phyloP scores from a whole-genome alignment of 2,888 invertebrate species.

The Aplocera efformata region DNA sequence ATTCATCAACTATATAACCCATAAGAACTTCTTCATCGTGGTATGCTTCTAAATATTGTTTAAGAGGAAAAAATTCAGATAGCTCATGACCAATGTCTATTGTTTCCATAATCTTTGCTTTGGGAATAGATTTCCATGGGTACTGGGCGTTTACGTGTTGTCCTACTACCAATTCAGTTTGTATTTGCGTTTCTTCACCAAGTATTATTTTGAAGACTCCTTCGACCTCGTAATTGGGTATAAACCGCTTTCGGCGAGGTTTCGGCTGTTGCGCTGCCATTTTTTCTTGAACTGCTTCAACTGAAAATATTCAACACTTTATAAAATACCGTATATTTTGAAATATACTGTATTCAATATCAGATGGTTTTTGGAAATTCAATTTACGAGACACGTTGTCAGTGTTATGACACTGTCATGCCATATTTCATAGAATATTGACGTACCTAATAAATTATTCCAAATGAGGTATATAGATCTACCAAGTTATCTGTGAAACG shows the following conservation, averaged over 20 bases:
- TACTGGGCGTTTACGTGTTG: slow-evolving; percentile 85
- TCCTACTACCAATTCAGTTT: slow-evolving; percentile 83
- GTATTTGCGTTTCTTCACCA: slow-evolving; percentile 80
- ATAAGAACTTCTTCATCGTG: slow-evolving; percentile 74
- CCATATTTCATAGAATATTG: too few relatives aligned
- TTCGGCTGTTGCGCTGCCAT: slow-evolving; percentile 33
- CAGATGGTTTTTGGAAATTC: too few relatives aligned
- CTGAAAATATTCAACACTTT: slow-evolving; percentile 32
- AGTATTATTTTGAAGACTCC: slow-evolving; percentile 78
- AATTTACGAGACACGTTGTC: too few relatives aligned
- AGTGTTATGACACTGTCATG: too few relatives aligned
- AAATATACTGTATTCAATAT: too few relatives aligned
- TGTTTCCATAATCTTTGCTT: slow-evolving; percentile 81
- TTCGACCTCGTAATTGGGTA: slow-evolving; percentile 75
- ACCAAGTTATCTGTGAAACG: too few relatives aligned
- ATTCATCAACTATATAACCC: slow-evolving; percentile 84
- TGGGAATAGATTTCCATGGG: slow-evolving; percentile 85
- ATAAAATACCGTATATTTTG: too few relatives aligned
- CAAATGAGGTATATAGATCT: too few relatives aligned
- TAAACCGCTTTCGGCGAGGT: slow-evolving; percentile 64
- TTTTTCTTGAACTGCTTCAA: slow-evolving; percentile 32
- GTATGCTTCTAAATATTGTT: slow-evolving; percentile 58
- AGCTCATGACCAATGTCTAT: slow-evolving; percentile 79
- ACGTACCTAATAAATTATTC: too few relatives aligned
- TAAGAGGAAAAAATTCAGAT: slow-evolving; percentile 64